Conservation (phyloP, 2,797 vertebrate species). For the Tarsius wallacei region DNA sequence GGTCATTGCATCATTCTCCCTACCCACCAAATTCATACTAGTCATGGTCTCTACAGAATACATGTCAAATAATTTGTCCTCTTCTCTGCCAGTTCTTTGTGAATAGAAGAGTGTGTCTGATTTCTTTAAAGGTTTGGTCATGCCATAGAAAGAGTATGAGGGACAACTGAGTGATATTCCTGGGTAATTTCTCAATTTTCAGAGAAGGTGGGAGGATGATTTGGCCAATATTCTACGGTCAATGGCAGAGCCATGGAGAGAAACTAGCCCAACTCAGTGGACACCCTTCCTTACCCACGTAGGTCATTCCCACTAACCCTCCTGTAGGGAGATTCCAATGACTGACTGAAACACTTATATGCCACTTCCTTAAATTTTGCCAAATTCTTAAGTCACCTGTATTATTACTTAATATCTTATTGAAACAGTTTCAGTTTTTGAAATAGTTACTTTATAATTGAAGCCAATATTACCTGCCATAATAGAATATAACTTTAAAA, state of each 20-base stretch:
- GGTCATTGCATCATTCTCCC: not conserved
- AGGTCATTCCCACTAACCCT: not conserved
- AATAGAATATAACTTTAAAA: not conserved
- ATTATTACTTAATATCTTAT: not conserved
- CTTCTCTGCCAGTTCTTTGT: not conserved
- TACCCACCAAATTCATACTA: not conserved
- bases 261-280: not conserved
- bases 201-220: not conserved
- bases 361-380: not conserved
- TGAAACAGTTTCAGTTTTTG: not conserved
- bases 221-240: fast-evolving
- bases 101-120: not conserved
- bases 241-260: not conserved
- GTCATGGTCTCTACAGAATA: not conserved
- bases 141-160: not conserved
- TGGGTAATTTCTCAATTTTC: not conserved
- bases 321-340: not conserved
- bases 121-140: not conserved
- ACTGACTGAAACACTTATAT: not conserved
- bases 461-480: not conserved
- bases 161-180: not conserved
- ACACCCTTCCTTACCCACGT: not conserved
- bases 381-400: not conserved
- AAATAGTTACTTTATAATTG: not conserved
- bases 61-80: not conserved